Base-by-base conservation (phyloP, 1,140 invertebrate genomes). In the Chymomyza costata region DNA sequence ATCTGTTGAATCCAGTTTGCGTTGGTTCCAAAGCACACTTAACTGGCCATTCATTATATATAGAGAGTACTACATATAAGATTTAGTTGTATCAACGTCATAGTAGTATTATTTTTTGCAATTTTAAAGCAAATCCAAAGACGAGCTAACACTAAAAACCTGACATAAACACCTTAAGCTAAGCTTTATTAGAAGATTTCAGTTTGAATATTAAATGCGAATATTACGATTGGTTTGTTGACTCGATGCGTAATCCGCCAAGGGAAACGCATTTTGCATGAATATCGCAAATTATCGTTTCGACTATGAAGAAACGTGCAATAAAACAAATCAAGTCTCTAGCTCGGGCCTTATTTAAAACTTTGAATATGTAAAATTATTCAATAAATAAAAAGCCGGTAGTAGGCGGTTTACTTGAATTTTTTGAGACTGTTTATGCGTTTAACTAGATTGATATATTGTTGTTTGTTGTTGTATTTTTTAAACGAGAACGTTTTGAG, bases 241-340 rank as follows among this genome's bases (percentile, higher is more conserved):
- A 32, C 19, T 32, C 21, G 21, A 25, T 31, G n/a, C n/a, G n/a
- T n/a, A n/a, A n/a, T 15, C 13, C 44, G 10, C 18, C 11, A 17
- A 31, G 31, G 18, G 44, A 34, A 46, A 46, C 44, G 44, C 17
- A 17, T 32, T 34, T 11, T 31, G 44, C 44, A 46, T 46, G 34
- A 46, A 13, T 34, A 46, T 46, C 16, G 16, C 21, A 17, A 25
- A 34, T 21, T 25, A n/a, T n/a, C n/a, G n/a, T n/a, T n/a, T n/a
- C n/a, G n/a, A n/a, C n/a, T n/a, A n/a, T 25, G 2, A 25, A 15
- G 32, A 32, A 34, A 46, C 14, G 25, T 30, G 18, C 28, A 19
- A 46, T 34, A 10, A 17, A 18, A 21, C 31, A 44, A 32, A 34
- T 21, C n/a, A 31, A 2, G 17, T 32, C 8, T 25, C 21, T 3